A percentile compares a stretch with the other conserved stretches of the same genome.
Evolutionary conservation across 2,888 invertebrate genomes (phyloP).

Genomic region (Onchidella celtica): DNA sequence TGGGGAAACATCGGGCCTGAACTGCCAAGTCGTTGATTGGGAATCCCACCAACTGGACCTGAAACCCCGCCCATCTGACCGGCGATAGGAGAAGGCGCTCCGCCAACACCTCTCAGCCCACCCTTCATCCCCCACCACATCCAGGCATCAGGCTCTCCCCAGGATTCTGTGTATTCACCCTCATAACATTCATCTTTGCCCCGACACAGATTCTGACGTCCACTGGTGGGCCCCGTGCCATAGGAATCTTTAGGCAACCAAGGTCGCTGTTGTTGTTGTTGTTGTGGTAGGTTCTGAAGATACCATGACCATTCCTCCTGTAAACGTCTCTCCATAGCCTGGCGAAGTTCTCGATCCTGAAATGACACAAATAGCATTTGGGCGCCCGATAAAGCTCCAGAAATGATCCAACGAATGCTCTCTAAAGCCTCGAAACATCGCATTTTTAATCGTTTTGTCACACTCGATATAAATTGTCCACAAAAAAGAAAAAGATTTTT

Average conservation of each 20-base stretch:
- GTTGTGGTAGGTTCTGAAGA: slow-evolving; percentile 4
- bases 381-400: too few relatives aligned
- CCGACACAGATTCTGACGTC: slow-evolving; percentile 13
- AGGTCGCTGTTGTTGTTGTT: neutral
- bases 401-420: too few relatives aligned
- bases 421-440: too few relatives aligned
- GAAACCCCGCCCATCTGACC: neutral
- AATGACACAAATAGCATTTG: neutral
- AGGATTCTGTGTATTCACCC: slow-evolving; percentile 38
- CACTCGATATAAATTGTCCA: too few relatives aligned
- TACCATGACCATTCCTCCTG: slow-evolving; percentile 42
- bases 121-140: slow-evolving; percentile 45
- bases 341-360: slow-evolving; percentile 28
- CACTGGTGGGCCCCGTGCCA: neutral
- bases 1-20: neutral
- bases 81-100: neutral
- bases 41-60: neutral
- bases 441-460: too few relatives aligned
- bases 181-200: slow-evolving; percentile 14
- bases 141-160: slow-evolving; percentile 27
- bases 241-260: neutral
- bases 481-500: too few relatives aligned
- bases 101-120: neutral
- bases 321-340: slow-evolving; percentile 31
- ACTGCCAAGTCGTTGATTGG: neutral